phyloP scores from a whole-genome alignment of 2,797 vertebrate genomes.

The Gobio occitaniae region DNA sequence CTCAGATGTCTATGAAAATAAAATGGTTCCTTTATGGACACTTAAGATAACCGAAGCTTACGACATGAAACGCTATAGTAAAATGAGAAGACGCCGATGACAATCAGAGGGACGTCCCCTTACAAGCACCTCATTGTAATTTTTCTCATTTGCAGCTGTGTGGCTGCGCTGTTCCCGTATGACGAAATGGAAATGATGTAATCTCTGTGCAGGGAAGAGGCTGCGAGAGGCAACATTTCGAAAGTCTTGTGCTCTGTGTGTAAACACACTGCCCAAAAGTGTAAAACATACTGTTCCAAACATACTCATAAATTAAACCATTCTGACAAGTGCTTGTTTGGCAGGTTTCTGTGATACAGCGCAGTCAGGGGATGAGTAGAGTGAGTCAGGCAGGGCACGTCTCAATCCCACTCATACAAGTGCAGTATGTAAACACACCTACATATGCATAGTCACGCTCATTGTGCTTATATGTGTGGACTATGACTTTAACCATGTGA shows the following conservation, averaged over 20 bases:
- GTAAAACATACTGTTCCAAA: not conserved
- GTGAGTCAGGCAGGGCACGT: not conserved
- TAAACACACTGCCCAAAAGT: not conserved
- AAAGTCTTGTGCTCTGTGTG: not conserved
- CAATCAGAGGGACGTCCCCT: conserved; percentile 27
- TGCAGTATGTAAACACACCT: conserved; percentile 15
- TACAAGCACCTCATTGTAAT: conserved; percentile 13
- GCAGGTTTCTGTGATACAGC: conserved; percentile 68
- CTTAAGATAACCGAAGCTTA: not conserved
- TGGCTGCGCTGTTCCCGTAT: conserved; percentile 6
- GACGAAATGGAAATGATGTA: conserved; percentile 30
- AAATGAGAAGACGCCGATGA: not conserved
- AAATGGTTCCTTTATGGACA: not conserved
- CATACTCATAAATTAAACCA: conserved; percentile 61
- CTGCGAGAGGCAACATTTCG: not conserved
- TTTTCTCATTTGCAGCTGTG: conserved; percentile 30
- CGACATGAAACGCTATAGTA: conserved; percentile 5
- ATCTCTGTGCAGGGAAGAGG: not conserved
- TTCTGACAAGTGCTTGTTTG: conserved; percentile 72
- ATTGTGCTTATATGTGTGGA: not conserved
- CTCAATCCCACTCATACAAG: conserved; percentile 5
- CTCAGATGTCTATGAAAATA: conserved; percentile 13
- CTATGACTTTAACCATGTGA: not conserved
- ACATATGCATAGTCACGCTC: not conserved
- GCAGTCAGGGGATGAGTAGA: conserved; percentile 57